Base-by-base conservation (phyloP, 2,113 vertebrate genomes). In the Pogona vitticeps region DNA sequence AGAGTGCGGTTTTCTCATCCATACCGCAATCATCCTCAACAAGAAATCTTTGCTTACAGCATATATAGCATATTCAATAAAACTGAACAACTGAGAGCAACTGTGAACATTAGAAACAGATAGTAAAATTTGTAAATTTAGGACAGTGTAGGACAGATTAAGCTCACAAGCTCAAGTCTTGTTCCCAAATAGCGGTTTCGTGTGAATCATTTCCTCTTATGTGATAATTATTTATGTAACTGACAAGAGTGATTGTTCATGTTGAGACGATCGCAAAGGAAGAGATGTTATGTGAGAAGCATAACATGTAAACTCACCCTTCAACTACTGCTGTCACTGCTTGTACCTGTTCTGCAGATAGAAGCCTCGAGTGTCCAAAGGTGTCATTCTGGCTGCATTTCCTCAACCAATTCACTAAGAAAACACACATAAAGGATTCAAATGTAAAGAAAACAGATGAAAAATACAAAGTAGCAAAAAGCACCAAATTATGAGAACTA, bases 301-400 rank as follows among this genome's bases (percentile, higher is more conserved):
- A 21, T 8, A 46, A 46, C 5, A 9, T 67, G n/a, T n/a, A 58
- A 63, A 84, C 83, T 84, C 59, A 84, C 83, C 83, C 63, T 85
- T 79, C 75, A 85, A 52, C 63, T 85, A 71, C 63, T 68, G 80
- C 63, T 88, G 80, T 58, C 80, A 83, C 80, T 82, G 86, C 77
- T n/a, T 72, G 68, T 63, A 86, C 56, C 77, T 80, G 76, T 70
- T 88, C 73, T 70, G 73, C 17, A 31, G 46, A 88, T 46, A 77
- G 65, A 83, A 77, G 61, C 58, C 21, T 40, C 59, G 73, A 33
- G 20, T 42, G 28, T 83, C 73, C 86, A 83, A 42, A 40, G 18
- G 26, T 68, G 80, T 82, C 80, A 78, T 88, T 77, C 80, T 82
- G 80, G 71, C 36, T 71, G 72, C 36, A n/a, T 78, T 67, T 59